Conservation (phyloP, 2,888 invertebrate species). For the Anagyrus pseudococci region DNA sequence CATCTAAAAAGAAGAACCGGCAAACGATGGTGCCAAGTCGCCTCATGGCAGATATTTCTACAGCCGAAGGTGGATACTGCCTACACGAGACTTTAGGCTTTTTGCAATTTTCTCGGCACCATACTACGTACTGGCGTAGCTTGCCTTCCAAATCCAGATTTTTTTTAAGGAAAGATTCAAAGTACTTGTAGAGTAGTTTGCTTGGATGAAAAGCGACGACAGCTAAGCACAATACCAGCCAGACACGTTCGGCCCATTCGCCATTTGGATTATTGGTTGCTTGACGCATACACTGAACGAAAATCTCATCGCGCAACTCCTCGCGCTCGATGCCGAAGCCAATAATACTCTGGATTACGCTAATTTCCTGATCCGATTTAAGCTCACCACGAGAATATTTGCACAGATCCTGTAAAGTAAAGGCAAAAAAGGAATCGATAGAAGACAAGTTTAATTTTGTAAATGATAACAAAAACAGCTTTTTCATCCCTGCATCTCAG, state of each 20-base stretch:
- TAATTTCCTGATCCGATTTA: conserved; percentile 82
- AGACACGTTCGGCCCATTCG: conserved; percentile 84
- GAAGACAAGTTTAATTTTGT: no score
- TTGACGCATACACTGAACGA: conserved; percentile 87
- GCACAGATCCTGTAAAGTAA: conserved; percentile 84
- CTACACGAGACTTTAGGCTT: conserved; percentile 83
- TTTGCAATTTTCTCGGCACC: conserved; percentile 92
- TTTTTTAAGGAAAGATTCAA: conserved; percentile 77
- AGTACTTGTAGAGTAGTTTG: conserved; percentile 81
- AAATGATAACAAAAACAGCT: no score
- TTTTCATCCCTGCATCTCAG: no score
- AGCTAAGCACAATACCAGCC: conserved; percentile 87
- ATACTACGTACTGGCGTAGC: conserved; percentile 85
- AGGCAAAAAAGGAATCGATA: background rate
- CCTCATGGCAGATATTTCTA: conserved; percentile 92
- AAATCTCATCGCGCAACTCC: conserved; percentile 90
- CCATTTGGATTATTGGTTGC: conserved; percentile 86
- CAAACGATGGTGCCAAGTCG: conserved; percentile 91
- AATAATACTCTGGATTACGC: conserved; percentile 84
- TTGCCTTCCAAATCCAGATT: conserved; percentile 73
- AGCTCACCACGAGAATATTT: conserved; percentile 90
- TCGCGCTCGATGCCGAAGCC: conserved; percentile 89
- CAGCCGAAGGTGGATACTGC: conserved; percentile 86
- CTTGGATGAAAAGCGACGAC: conserved; percentile 93
- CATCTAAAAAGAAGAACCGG: conserved; percentile 93